Conservation (phyloP, 2,888 invertebrate species). For the Leptopilina myrica region DNA sequence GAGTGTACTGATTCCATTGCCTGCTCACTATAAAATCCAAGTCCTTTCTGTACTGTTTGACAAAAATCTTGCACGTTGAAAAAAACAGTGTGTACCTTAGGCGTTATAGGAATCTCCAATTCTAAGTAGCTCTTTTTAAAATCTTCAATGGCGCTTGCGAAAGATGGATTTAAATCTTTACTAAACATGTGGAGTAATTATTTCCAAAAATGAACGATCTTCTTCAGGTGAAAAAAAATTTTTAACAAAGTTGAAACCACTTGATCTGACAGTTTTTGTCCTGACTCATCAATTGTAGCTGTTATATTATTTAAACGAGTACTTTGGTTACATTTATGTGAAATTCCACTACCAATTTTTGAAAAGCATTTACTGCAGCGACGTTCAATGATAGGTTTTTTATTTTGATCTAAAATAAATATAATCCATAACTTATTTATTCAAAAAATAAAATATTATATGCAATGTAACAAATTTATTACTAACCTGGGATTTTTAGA, state of each 20-base stretch:
- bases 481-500: not conserved
- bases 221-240: not conserved
- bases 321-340: not conserved
- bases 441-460: not conserved
- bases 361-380: not conserved
- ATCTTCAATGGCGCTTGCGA: not conserved
- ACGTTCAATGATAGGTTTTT: not conserved
- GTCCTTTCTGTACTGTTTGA: no score
- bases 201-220: conserved; percentile 11
- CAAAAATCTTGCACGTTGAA: not conserved
- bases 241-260: conserved; percentile 4
- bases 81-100: no score
- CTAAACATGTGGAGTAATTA: conserved; percentile 3
- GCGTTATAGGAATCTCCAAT: conserved; percentile 1
- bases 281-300: not conserved
- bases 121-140: conserved; percentile 38
- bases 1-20: no score
- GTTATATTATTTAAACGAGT: conserved; percentile 3
- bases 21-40: no score
- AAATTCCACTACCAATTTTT: not conserved
- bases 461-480: not conserved
- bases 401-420: conserved; percentile 1
- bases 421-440: not conserved
- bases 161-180: conserved; percentile 16
- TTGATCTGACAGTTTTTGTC: not conserved